Evolutionary conservation across 2,797 vertebrate species (phyloP).

Genomic region (Heliangelus exortis): DNA sequence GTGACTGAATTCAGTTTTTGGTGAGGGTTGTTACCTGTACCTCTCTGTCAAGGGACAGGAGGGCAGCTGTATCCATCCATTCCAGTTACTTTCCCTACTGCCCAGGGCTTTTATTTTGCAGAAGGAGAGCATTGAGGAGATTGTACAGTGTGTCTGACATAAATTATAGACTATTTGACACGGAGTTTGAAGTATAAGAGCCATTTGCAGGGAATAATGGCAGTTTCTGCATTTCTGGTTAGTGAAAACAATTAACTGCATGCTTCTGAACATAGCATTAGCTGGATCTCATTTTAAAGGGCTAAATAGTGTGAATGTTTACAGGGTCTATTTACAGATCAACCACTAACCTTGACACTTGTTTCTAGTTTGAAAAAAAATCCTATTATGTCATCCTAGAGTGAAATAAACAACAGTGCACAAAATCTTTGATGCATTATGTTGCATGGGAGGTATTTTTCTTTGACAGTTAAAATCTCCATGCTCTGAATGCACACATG

Average conservation of each 20-base stretch:
- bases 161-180: neutral
- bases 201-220: neutral
- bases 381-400: neutral
- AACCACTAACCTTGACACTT: neutral
- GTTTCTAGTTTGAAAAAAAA: neutral
- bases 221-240: neutral
- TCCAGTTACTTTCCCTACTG: neutral
- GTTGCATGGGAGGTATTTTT: neutral
- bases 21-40: neutral
- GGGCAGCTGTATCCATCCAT: neutral
- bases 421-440: neutral
- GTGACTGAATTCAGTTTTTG: neutral
- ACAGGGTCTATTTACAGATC: neutral
- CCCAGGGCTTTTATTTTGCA: neutral
- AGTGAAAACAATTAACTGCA: neutral
- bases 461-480: neutral
- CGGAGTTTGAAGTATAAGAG: neutral
- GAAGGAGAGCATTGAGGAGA: neutral
- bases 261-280: neutral
- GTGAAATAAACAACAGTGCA: neutral
- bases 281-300: neutral
- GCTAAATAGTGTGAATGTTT: neutral
- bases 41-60: neutral
- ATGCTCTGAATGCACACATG: neutral
- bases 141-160: neutral